These are phyloP conservation scores for Caenorhabditis latens DNA, from an alignment of 1,140 invertebrate genomes.

Conservation along the genomic window DNA sequence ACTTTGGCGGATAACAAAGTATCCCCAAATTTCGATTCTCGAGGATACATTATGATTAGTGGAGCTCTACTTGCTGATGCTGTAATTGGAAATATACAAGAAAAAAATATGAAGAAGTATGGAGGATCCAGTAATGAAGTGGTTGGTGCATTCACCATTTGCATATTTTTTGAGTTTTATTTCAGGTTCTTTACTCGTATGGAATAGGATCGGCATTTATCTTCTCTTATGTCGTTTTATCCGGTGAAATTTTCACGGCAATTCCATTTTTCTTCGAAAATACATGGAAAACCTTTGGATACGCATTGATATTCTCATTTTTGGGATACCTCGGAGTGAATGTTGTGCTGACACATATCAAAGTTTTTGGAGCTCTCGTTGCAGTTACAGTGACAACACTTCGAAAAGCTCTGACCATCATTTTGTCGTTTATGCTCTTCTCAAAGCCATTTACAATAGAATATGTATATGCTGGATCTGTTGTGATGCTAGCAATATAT, in stretches of 20 bases:
- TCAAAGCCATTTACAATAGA: constrained; percentile 92
- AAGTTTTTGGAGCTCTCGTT: constrained; percentile 86
- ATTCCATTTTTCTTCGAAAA: constrained; percentile 85
- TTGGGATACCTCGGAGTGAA: constrained; percentile 92
- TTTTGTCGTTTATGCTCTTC: constrained; percentile 92
- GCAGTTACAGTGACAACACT: constrained; percentile 86
- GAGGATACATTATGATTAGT: constrained; percentile 86
- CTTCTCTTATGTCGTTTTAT: constrained; percentile 84
- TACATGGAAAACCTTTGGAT: constrained; percentile 86
- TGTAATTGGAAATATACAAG: constrained; percentile 94
- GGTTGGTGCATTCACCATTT: constrained; percentile 78
- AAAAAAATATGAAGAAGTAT: constrained; percentile 89
- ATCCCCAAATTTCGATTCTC: constrained; percentile 87
- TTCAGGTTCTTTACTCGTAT: constrained; percentile 88
- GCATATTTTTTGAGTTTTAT: not conserved
- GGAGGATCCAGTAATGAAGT: constrained; percentile 90
- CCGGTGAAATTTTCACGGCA: constrained; percentile 85
- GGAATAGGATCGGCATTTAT: constrained; percentile 89
- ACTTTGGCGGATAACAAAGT: constrained; percentile 91
- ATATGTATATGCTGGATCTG: constrained; percentile 89
- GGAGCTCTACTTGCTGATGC: constrained; percentile 91
- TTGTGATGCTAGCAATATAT: constrained; percentile 91
- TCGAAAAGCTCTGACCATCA: constrained; percentile 90
- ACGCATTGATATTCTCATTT: constrained; percentile 88
- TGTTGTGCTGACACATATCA: constrained; percentile 89